Conservation (phyloP, 2,797 vertebrate genomes). For the Ctenopoma multispine region DNA sequence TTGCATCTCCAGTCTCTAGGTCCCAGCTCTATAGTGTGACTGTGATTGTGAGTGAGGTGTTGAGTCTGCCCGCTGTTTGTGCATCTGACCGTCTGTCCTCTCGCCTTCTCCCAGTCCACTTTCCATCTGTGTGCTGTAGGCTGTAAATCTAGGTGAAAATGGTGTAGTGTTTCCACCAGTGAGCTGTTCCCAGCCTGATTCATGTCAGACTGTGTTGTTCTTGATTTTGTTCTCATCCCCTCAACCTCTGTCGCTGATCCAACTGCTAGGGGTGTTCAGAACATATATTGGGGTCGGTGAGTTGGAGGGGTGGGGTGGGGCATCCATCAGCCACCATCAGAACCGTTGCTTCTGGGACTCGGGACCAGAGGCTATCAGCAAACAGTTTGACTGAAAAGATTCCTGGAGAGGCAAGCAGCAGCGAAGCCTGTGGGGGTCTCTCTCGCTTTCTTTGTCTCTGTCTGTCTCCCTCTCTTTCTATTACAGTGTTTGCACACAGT, state of each 20-base stretch:
- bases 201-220: conserved; percentile 69
- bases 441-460: conserved; percentile 40
- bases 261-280: conserved; percentile 68
- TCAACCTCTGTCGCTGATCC: conserved; percentile 62
- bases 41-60: conserved; percentile 73
- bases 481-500: conserved; percentile 69
- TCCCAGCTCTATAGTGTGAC: conserved; percentile 65
- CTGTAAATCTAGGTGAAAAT: conserved; percentile 86
- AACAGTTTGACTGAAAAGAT: conserved; percentile 69
- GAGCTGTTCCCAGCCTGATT: conserved; percentile 83
- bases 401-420: conserved; percentile 72
- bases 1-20: conserved; percentile 50
- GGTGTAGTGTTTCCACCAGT: conserved; percentile 76
- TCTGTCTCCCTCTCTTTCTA: conserved; percentile 38
- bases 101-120: conserved; percentile 69
- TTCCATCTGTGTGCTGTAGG: conserved; percentile 77
- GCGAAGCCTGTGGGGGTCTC: conserved; percentile 57
- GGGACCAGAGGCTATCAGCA: conserved; percentile 64
- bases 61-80: conserved; percentile 74
- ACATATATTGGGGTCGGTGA: conserved; percentile 24
- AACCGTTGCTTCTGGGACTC: conserved; percentile 57
- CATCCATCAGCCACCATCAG: conserved; percentile 57
- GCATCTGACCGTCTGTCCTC: conserved; percentile 67
- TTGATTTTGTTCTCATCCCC: conserved; percentile 59
- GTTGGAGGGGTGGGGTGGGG: conserved; percentile 33